Evolutionary conservation across 2,888 invertebrate species (phyloP).

Genomic region (Aporophyla nigra): DNA sequence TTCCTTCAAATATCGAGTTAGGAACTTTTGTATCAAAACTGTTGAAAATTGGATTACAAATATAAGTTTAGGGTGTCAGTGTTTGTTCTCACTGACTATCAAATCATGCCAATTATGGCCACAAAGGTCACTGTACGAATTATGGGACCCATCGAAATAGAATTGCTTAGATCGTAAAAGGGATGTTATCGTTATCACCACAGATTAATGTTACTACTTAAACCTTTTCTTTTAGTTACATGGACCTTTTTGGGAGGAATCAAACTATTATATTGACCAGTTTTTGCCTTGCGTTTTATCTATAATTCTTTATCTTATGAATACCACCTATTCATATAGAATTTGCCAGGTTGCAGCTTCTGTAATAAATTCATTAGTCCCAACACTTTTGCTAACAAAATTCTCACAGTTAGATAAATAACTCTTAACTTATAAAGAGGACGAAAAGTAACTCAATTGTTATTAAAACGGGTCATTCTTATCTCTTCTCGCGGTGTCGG

Average conservation of each 20-base stretch:
- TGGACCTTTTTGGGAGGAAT: neutral
- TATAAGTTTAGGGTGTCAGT: neutral
- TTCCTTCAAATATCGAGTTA: neutral
- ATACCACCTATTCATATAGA: too few relatives aligned
- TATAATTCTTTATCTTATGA: neutral
- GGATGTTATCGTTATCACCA: conserved; percentile 39
- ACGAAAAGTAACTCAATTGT: conserved; percentile 44
- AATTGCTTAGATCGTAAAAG: conserved; percentile 4
- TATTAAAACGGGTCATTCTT: conserved; percentile 54
- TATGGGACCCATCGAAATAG: conserved; percentile 6
- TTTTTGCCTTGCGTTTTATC: neutral
- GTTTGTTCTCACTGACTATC: neutral
- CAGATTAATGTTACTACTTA: conserved; percentile 37
- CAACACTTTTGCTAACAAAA: neutral
- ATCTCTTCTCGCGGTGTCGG: conserved; percentile 48
- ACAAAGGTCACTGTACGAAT: neutral
- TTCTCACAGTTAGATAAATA: conserved; percentile 30
- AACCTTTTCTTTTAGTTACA: conserved; percentile 7
- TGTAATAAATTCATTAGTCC: conserved; percentile 11
- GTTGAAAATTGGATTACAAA: neutral
- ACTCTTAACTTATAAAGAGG: conserved; percentile 26
- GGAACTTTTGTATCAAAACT: neutral
- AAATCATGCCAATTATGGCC: neutral
- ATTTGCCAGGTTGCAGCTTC: neutral
- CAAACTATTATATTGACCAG: neutral